These are phyloP conservation scores for Drosophila bipectinata DNA, from an alignment of 1,140 invertebrate species.

Conservation along the genomic window DNA sequence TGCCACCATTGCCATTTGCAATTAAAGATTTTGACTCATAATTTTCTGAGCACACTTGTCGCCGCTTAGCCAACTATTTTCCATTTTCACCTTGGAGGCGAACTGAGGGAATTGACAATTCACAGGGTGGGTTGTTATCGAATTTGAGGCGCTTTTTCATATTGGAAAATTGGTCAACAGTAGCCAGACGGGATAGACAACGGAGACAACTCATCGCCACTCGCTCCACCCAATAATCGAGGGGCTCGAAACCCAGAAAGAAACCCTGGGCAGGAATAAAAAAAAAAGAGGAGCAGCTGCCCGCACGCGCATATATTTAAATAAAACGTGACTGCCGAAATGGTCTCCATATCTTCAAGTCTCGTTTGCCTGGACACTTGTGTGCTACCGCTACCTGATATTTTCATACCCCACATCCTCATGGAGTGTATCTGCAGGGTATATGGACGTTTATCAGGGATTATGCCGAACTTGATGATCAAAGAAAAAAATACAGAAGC, in stretches of 20 bases:
- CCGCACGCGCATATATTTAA: conserved; percentile 82
- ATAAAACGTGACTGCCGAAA: conserved; percentile 82
- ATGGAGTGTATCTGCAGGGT: conserved; percentile 7
- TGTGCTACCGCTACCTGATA: conserved; percentile 74
- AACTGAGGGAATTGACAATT: conserved; percentile 17
- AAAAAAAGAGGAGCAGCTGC: conserved; percentile 62
- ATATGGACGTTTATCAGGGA: background rate
- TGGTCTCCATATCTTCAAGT: conserved; percentile 74
- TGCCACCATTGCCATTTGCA: conserved; percentile 56
- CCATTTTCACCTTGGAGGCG: conserved; percentile 10
- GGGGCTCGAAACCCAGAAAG: conserved; percentile 19
- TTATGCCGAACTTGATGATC: background rate
- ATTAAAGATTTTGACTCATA: conserved; percentile 64
- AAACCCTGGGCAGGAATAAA: background rate
- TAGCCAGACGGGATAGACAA: conserved; percentile 43
- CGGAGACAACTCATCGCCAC: conserved; percentile 57
- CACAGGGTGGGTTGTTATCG: background rate
- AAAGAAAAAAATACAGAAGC: no score
- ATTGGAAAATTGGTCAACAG: conserved; percentile 37
- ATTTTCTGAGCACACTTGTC: conserved; percentile 63
- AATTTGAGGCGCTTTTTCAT: conserved; percentile 46
- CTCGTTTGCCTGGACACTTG: conserved; percentile 77
- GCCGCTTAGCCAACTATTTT: conserved; percentile 35
- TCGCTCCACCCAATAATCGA: conserved; percentile 20
- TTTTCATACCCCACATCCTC: conserved; percentile 26